Conservation (phyloP, 2,113 vertebrate species). For the Perognathus longimembris region DNA sequence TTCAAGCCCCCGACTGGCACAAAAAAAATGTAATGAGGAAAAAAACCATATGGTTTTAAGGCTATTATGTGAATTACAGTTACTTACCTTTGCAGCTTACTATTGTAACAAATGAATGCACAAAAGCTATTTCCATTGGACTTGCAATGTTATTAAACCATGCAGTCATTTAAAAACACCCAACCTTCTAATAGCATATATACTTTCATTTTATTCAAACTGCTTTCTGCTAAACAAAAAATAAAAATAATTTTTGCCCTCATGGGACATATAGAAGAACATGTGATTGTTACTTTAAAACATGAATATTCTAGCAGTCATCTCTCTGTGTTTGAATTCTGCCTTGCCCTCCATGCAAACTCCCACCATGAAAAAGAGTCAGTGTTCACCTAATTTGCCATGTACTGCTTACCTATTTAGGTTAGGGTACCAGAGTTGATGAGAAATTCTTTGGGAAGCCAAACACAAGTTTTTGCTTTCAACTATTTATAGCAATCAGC, state of each 20-base stretch:
- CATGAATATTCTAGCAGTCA: background rate
- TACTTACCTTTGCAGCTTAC: conserved; percentile 3
- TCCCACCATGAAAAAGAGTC: conserved; percentile 38
- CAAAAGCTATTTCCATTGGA: conserved; percentile 38
- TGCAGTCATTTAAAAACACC: background rate
- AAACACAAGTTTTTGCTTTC: conserved; percentile 82
- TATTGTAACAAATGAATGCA: conserved; percentile 64
- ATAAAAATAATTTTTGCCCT: conserved; percentile 20
- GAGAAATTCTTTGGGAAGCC: conserved; percentile 80
- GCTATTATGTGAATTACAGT: conserved; percentile 61
- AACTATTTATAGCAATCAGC: conserved; percentile 84
- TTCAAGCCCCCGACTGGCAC: too few species aligned
- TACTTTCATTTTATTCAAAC: conserved; percentile 59
- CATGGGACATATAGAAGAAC: conserved; percentile 6
- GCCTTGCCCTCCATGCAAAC: conserved; percentile 9
- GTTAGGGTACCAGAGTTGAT: conserved; percentile 78
- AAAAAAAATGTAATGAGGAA: conserved; percentile 16
- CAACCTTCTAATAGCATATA: background rate
- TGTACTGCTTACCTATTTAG: conserved; percentile 75
- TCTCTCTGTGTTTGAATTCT: conserved; percentile 16
- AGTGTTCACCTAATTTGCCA: conserved; percentile 69
- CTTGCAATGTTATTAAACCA: conserved; percentile 36
- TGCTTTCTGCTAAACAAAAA: conserved; percentile 34
- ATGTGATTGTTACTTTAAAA: conserved; percentile 42
- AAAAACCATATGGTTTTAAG: conserved; percentile 39